Base-by-base conservation (phyloP, 1,140 invertebrate species). In the Cyphomyrmex costatus region DNA sequence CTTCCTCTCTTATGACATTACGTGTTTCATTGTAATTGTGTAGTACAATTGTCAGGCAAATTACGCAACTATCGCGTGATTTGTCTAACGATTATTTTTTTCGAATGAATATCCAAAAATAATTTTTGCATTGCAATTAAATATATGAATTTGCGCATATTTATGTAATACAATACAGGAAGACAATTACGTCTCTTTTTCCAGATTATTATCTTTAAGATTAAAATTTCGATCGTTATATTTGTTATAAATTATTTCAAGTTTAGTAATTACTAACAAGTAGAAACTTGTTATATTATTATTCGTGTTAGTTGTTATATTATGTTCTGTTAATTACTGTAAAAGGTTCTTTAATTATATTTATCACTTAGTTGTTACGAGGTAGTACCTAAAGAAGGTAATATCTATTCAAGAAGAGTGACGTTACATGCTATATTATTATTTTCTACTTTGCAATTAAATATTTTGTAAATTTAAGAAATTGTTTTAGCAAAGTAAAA, bases 11-110 rank as follows among this genome's bases (percentile, higher is more conserved):
- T 51, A 51, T 65, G n/a, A 10, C 14, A 49, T 74, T 84, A 51
- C 19, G 70, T 76, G 56, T 77, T 30, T 58, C 21, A 14, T 84
- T 84, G 77, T 14, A 46, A 65, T 16, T 77, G n/a, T 24, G 46
- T 49, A 2, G 7, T 36, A 33, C 16, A 8, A 60, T 16, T 10
- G 1, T 42, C 36, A 42, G 36, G 7, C 36, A 42, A 10, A 30
- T 33, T 73, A 77, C 12, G 33, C 71, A 65, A 65, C 56, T 77
- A 51, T 63, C 27, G 27, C 42, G 24, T 71, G 27, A 19, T 63
- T 30, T 24, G 49, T 24, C 21, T 65, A 10, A 7, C 27, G 42
- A 77, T 85, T 85, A 10, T 85, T 56, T 33, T 1, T 51, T 56
- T 63, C 46, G 5, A 65, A 63, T 0, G 6, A 76, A 85, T 36